phyloP scores from a whole-genome alignment of 2,113 vertebrate genomes.

The Sebastes schlegelii region DNA sequence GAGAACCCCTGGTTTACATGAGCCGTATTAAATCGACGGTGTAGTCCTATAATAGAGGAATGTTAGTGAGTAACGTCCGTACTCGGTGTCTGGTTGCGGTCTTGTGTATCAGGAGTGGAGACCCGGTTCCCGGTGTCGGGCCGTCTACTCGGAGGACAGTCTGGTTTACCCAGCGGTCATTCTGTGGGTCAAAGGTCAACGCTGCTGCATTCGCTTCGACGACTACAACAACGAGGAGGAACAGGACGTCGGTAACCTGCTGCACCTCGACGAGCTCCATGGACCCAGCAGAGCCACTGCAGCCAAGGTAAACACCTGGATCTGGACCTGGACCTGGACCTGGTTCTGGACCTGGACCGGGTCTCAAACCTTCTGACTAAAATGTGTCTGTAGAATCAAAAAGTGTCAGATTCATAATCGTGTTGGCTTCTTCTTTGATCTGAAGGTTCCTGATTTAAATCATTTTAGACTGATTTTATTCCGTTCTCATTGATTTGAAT shows the following conservation, averaged over 20 bases:
- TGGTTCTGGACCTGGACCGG: not conserved
- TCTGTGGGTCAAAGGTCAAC: slow-evolving; percentile 69
- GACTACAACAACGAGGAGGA: slow-evolving; percentile 78
- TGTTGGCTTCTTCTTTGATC: not conserved
- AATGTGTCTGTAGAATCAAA: not conserved
- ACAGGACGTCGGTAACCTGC: slow-evolving; percentile 53
- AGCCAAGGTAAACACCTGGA: slow-evolving; percentile 26
- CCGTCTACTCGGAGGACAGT: slow-evolving; percentile 71
- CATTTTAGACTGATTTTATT: not conserved
- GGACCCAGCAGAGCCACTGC: slow-evolving; percentile 1
- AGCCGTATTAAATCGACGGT: no score
- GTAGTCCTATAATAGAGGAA: no score
- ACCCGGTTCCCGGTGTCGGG: slow-evolving; percentile 71
- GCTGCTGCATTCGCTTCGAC: slow-evolving; percentile 70
- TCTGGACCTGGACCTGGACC: not conserved
- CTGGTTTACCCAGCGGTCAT: slow-evolving; percentile 72
- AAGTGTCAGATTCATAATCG: not conserved
- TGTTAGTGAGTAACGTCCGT: not conserved
- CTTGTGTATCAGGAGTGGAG: slow-evolving; percentile 63
- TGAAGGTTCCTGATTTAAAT: not conserved
- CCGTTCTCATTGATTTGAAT: not conserved
- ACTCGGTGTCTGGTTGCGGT: not conserved
- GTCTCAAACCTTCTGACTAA: not conserved
- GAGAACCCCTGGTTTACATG: no score
- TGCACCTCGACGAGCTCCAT: slow-evolving; percentile 25